Evolutionary conservation across 2,888 invertebrate genomes (phyloP), one percentile per base, ranked within the genome.

Genomic region (Epinotia bilunana): DNA sequence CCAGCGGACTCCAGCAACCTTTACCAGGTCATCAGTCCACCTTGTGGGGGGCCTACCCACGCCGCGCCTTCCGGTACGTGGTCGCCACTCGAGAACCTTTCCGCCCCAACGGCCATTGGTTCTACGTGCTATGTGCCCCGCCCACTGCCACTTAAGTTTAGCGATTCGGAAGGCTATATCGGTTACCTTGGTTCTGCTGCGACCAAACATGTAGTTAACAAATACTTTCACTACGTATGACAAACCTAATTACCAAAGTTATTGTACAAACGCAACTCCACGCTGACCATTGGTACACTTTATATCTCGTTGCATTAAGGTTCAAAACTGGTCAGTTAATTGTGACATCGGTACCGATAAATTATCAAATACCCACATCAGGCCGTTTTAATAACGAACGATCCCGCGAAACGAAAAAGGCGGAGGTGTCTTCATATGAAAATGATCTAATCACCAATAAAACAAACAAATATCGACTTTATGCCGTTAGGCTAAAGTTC

Each of bases 311-410:
- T 53, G 7, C 6, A 53, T n/a, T n/a, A 53, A n/a, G 53, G 53
- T 53, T 53, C n/a, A 53, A 16, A 49, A 49, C 16, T 16, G 5
- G 16, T 49, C 49, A 53, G n/a, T 53, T n/a, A 6, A 53, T 53
- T 53, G n/a, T n/a, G n/a, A 53, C 16, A n/a, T 53, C n/a, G n/a
- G n/a, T 6, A n/a, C 9, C 64, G 46, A 33, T 33, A n/a, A 33
- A 61, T 33, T n/a, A 61, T 61, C 60, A 16, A 61, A 61, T 61
- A 61, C 60, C 60, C 7, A 23, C 23, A 33, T 61, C n/a, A n/a
- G 13, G 53, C 60, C 16, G 60, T 28, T 61, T n/a, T 61, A 61
- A 62, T 39, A 62, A 62, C 33, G 5, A 39, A 9, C 39, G n/a
- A 18, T 18, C n/a, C 6, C n/a, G 6, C 6, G 53, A 5, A 53